Base-by-base conservation (phyloP, 1,140 invertebrate species). In the Lasioglossum baleicum region DNA sequence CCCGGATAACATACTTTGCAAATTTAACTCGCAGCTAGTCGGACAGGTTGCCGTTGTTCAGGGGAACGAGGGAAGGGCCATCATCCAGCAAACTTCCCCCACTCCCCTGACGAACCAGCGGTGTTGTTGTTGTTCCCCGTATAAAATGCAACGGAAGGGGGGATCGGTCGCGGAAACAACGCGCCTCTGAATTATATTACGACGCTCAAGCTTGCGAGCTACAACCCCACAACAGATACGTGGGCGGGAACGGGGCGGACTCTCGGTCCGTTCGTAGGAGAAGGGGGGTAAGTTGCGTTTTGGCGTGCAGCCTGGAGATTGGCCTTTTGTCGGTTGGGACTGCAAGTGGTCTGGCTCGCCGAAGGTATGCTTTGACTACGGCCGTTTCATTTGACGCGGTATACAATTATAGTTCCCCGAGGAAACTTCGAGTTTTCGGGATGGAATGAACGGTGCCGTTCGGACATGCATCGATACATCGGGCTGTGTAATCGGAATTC, bases 351-450 rank as follows among this genome's bases (percentile, higher is more conserved):
- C 66, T 69, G 56, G 65, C 68, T 63, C 42, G 58, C 70, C 83
- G 81, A 85, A 80, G 84, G 84, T 85, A 86, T 86, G 83, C 83
- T 82, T 86, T 86, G 85, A 81, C 75, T 83, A 7, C 13, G 51
- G 60, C 83, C 51, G 76, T 85, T 80, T 80, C 70, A 79, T 75
- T 66, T 60, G 66, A 82, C 70, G 69, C 74, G 68, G 60, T 75
- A 70, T 73, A 81, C 73, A 83, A 86, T 86, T 80, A 86, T 83
- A 79, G 81, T 60, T 76, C 22, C 60, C 44, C 17, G 51, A 66
- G 53, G 76, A 80, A 86, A 83, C 84, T 85, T 85, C 48, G 75
- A 83, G 85, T 85, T 85, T 79, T 79, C 83, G 69, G 68, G 71
- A 73, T 76, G 56, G 75, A 73, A 85, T 84, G 72, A 84, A 73